phyloP scores from a whole-genome alignment of 2,797 vertebrate species.

The Cryptoblepharus egeriae region DNA sequence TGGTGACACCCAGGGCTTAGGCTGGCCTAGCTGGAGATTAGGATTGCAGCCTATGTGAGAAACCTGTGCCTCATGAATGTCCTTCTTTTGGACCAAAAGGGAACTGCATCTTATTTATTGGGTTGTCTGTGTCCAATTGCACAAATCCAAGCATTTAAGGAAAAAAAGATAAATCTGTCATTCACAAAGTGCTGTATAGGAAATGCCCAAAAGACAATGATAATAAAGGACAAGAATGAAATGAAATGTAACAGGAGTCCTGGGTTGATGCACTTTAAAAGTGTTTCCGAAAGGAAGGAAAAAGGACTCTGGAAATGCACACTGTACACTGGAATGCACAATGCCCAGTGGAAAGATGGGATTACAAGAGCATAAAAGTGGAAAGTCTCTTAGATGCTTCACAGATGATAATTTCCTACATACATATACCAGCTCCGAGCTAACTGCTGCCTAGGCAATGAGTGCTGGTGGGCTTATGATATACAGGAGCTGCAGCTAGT shows the following conservation, averaged over 20 bases:
- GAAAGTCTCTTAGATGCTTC: constrained; percentile 7
- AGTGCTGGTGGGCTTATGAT: neutral
- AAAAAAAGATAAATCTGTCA: too few relatives aligned
- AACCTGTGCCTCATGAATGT: neutral
- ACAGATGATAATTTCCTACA: neutral
- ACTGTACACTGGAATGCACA: too few relatives aligned
- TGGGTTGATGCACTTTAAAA: neutral
- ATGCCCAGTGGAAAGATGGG: constrained; percentile 67
- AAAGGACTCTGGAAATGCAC: too few relatives aligned
- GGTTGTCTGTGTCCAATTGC: neutral
- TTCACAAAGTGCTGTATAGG: neutral
- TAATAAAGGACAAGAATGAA: neutral
- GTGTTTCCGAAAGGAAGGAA: constrained; percentile 28
- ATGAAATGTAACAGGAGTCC: neutral
- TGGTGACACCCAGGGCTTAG: too few relatives aligned
- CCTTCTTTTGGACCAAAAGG: neutral
- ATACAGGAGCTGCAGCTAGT: neutral
- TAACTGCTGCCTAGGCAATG: neutral
- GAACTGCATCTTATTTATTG: neutral
- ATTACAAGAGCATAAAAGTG: constrained; percentile 66
- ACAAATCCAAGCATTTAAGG: neutral
- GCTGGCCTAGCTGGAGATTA: too few relatives aligned
- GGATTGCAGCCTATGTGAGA: neutral
- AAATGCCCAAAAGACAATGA: neutral
- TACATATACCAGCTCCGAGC: neutral